Conservation (phyloP, 2,888 invertebrate genomes). For the Chrysopilus asiliformis region DNA sequence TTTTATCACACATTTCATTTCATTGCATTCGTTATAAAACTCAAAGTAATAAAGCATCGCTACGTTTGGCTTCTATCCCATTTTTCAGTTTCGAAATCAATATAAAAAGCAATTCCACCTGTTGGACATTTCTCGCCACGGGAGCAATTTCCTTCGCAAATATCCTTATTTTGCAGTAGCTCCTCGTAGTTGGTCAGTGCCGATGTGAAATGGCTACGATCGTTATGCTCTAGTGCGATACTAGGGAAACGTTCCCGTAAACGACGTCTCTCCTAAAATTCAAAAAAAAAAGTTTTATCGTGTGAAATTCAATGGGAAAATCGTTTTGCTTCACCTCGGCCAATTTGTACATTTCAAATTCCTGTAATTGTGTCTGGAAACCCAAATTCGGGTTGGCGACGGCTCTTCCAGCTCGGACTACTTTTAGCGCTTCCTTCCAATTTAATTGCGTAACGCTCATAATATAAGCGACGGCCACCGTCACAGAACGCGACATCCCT, state of each 20-base stretch:
- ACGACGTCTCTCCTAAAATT: slow-evolving; percentile 60
- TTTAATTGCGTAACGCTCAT: slow-evolving; percentile 84
- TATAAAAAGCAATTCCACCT: slow-evolving; percentile 38
- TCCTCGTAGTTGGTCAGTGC: slow-evolving; percentile 77
- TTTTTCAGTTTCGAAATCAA: slow-evolving; percentile 19
- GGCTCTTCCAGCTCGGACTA: slow-evolving; percentile 78
- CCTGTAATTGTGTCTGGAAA: slow-evolving; percentile 86
- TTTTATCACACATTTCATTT: too few relatives aligned
- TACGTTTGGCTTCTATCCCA: too few relatives aligned
- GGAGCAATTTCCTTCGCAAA: slow-evolving; percentile 77
- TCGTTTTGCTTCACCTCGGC: slow-evolving; percentile 46
- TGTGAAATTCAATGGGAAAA: background rate
- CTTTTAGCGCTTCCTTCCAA: slow-evolving; percentile 88
- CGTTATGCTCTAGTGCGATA: slow-evolving; percentile 54
- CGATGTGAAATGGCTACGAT: slow-evolving; percentile 59
- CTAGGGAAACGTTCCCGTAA: slow-evolving; percentile 76
- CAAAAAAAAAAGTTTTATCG: slow-evolving; percentile 3
- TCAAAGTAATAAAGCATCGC: too few relatives aligned
- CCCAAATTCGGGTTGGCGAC: slow-evolving; percentile 94
- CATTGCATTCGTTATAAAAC: too few relatives aligned
- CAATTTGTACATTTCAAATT: slow-evolving; percentile 70
- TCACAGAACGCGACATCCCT: slow-evolving; percentile 93
- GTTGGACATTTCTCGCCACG: slow-evolving; percentile 77
- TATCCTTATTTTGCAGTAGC: slow-evolving; percentile 59
- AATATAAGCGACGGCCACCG: slow-evolving; percentile 89